Base-by-base conservation (phyloP, 2,113 vertebrate species). In the Aspidoscelis tigris region DNA sequence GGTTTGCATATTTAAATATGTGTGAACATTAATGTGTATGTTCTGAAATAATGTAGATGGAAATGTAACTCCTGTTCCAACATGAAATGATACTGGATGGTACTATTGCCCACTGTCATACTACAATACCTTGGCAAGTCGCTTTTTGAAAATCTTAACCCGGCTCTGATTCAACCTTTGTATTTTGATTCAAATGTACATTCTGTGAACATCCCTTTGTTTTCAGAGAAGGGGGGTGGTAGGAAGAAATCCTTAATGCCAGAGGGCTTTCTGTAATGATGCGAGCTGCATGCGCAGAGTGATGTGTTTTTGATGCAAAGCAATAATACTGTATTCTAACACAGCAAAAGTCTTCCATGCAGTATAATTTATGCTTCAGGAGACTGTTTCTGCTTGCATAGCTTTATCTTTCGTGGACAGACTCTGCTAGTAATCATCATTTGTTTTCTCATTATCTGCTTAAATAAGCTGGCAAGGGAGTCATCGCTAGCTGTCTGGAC, bases 361-460 rank as follows among this genome's bases (percentile, higher is more conserved):
- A 90, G 93, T 89, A 95, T 92, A 94, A 90, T 91, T 82, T 90
- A 89, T 95, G 92, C 90, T 92, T 95, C 70, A 66, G 91, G 93
- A 96, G 95, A 95, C 95, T 95, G 95, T 86, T 93, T 88, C 94
- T 87, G 92, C 70, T 87, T 79, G 41, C 83, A 4, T 47, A 53
- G 91, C 87, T 90, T 92, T 94, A 89, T 89, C 89, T 89, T 94
- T 80, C 86, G 90, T 92, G 92, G 90, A 85, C 90, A 92, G 89
- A 71, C n/a, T 92, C 86, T 61, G 87, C 78, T 24, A 93, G 91
- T 89, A 20, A 77, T 86, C 79, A 22, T 90, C 89, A 83, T 93
- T 90, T 93, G 92, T 92, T 89, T 90, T 93, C 90, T 93, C 85
- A 58, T 75, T 88, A 86, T 82, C 88, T 91, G 87, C 87, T 82